These are phyloP conservation scores for Celastrina argiolus DNA, from an alignment of 2,888 invertebrate species.

Conservation along the genomic window DNA sequence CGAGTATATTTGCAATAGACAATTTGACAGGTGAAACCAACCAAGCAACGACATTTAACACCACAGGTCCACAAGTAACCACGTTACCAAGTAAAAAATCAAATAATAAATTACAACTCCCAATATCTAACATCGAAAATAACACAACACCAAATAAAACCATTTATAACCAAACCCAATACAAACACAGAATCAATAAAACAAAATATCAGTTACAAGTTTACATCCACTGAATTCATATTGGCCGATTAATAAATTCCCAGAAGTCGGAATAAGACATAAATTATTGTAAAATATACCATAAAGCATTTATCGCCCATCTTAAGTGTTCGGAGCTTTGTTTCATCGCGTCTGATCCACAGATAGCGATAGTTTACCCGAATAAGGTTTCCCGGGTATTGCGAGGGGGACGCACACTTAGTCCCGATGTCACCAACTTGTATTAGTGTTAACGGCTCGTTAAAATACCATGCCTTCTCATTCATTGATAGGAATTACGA, in stretches of 20 bases:
- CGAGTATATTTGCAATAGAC: neutral
- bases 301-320: constrained; percentile 61
- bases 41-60: neutral
- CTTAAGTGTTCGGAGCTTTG: constrained; percentile 58
- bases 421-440: no score
- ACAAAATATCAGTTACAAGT: constrained; percentile 35
- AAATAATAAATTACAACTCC: neutral
- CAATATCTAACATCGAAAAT: neutral
- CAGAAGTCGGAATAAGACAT: constrained; percentile 73
- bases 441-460: no score
- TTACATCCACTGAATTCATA: constrained; percentile 71
- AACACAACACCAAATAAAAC: constrained; percentile 14
- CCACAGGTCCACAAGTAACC: no score
- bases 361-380: constrained; percentile 23
- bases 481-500: no score
- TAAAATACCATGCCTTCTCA: no score
- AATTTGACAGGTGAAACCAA: neutral
- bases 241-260: constrained; percentile 75
- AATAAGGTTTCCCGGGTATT: constrained; percentile 8
- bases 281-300: constrained; percentile 73
- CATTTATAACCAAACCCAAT: constrained; percentile 19
- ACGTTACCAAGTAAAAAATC: neutral
- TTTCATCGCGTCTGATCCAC: constrained; percentile 42
- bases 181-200: constrained; percentile 12
- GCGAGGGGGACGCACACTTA: neutral